Conservation (phyloP, 2,113 vertebrate genomes). For the Amblyornis subalaris region DNA sequence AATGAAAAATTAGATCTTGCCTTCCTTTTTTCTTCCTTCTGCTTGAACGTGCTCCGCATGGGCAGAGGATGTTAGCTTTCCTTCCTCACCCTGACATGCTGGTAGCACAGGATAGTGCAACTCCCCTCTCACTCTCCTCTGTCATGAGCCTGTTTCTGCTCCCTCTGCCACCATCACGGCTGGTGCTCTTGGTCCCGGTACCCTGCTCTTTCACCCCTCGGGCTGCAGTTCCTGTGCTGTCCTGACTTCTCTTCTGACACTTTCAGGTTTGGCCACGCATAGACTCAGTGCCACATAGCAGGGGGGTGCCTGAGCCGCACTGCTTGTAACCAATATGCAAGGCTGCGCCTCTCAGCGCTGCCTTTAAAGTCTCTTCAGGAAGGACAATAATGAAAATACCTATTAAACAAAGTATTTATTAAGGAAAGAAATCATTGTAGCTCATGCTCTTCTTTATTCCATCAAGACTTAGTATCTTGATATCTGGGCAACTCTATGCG, state of each 20-base stretch:
- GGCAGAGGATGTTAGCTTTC: not conserved
- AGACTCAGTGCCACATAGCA: fast-evolving
- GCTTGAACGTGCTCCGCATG: fast-evolving
- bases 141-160: not conserved
- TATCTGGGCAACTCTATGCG: not conserved
- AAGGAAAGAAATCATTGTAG: not conserved
- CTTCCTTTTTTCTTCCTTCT: not conserved
- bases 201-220: too few relatives aligned
- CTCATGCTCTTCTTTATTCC: not conserved
- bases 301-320: fast-evolving
- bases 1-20: not conserved
- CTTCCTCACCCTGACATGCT: fast-evolving
- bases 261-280: not conserved
- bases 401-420: not conserved
- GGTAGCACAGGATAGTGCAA: fast-evolving
- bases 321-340: not conserved
- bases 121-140: not conserved
- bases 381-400: not conserved
- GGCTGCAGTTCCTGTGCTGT: not conserved
- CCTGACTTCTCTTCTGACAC: not conserved
- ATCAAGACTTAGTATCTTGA: not conserved
- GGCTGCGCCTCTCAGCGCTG: not conserved
- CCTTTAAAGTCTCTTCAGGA: not conserved
- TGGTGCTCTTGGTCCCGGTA: fast-evolving
- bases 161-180: fast-evolving